Evolutionary conservation across 2,888 invertebrate genomes (phyloP).

Genomic region (Lucinisca nassula): DNA sequence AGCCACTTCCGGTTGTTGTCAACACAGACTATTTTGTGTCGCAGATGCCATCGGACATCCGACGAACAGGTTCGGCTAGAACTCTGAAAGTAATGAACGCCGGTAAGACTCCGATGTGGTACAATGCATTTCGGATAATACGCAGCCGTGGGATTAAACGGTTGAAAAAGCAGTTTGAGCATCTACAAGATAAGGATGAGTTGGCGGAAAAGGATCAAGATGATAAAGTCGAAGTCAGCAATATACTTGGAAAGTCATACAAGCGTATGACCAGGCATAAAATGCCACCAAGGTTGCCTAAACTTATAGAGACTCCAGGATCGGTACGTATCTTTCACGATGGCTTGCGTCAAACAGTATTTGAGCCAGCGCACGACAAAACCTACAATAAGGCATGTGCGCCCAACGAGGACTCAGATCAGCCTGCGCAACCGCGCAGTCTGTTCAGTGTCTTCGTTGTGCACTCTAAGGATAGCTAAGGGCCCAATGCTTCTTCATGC

Average conservation of each 20-base stretch:
- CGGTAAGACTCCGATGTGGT: conserved; percentile 76
- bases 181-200: conserved; percentile 50
- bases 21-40: conserved; percentile 78
- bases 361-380: too few relatives aligned
- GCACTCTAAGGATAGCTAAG: too few relatives aligned
- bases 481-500: too few relatives aligned
- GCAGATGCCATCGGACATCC: conserved; percentile 92
- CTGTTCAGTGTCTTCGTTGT: too few relatives aligned
- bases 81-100: conserved; percentile 91
- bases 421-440: too few relatives aligned
- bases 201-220: conserved; percentile 26
- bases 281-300: conserved; percentile 72
- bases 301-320: conserved; percentile 73
- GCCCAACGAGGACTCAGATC: too few relatives aligned
- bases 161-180: conserved; percentile 69
- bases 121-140: conserved; percentile 68
- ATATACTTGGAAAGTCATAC: conserved; percentile 81
- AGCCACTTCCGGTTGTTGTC: conserved; percentile 87
- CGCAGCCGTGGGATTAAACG: conserved; percentile 59
- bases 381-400: too few relatives aligned
- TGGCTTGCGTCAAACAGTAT: too few relatives aligned
- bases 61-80: conserved; percentile 92
- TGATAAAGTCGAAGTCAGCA: conserved; percentile 62
- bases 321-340: conserved; percentile 62
- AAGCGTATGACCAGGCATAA: conserved; percentile 76